Conservation (phyloP, 35 echinoderm and acorn worm species). For the Ophiothrix spiculata region DNA sequence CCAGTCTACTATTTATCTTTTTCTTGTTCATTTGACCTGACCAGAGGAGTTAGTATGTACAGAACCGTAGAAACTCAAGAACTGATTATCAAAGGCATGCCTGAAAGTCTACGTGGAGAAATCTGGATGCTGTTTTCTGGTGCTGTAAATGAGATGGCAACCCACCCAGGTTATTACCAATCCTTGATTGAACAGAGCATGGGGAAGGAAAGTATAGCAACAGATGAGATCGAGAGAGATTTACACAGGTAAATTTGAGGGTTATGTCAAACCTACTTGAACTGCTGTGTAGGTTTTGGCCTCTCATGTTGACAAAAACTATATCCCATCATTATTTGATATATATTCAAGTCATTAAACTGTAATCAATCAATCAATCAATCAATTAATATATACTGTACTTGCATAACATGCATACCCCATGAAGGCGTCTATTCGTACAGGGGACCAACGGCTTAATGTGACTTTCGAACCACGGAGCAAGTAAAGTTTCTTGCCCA, state of each 20-base stretch:
- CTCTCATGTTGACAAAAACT: neutral
- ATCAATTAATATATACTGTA: too few relatives aligned
- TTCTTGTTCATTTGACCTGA: constrained; percentile 30
- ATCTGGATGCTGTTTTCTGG: constrained; percentile 98
- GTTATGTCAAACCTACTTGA: too few relatives aligned
- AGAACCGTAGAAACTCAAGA: constrained; percentile 87
- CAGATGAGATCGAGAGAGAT: constrained; percentile 96
- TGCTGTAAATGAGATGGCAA: constrained; percentile 99
- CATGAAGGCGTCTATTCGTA: too few relatives aligned
- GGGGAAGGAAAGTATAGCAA: constrained; percentile 85
- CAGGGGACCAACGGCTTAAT: too few relatives aligned
- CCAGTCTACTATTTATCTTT: neutral
- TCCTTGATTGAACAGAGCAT: constrained; percentile 95
- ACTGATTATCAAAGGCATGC: constrained; percentile 89
- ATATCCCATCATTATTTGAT: too few relatives aligned
- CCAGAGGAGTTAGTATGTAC: constrained; percentile 97
- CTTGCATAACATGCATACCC: too few relatives aligned
- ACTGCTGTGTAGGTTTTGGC: neutral
- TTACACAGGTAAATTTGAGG: constrained; percentile 60
- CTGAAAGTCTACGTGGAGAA: constrained; percentile 86
- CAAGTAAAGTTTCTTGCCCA: too few relatives aligned
- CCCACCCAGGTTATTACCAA: constrained; percentile 95
- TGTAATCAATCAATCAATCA: too few relatives aligned
- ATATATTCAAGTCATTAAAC: too few relatives aligned
- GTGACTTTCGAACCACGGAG: too few relatives aligned